A percentile compares a stretch with the other conserved stretches of the same genome.
These are phyloP conservation scores for Phodopus roborovskii DNA, from an alignment of 2,113 vertebrate genomes.

Conservation along the genomic window DNA sequence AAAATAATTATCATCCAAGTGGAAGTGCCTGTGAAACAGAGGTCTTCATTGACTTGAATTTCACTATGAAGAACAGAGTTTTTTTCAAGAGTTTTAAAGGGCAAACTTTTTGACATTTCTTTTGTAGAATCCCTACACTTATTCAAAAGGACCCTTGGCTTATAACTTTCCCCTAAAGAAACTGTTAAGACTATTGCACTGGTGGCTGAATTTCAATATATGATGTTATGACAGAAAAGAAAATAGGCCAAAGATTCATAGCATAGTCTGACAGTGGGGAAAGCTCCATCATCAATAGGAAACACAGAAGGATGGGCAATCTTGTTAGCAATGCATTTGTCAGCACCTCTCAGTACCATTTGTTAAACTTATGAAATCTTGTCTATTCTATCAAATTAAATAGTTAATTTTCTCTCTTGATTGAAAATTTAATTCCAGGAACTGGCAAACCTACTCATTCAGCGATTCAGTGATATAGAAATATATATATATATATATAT, in stretches of 20 bases:
- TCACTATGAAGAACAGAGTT: background rate
- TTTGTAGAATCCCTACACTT: background rate
- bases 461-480: background rate
- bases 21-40: background rate
- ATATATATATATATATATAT: background rate
- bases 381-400: background rate
- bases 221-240: background rate
- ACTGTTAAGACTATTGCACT: background rate
- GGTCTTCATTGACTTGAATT: background rate
- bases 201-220: background rate
- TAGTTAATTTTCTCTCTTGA: constrained; percentile 1
- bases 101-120: background rate
- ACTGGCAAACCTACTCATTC: background rate
- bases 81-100: background rate
- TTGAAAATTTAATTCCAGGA: background rate
- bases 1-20: background rate
- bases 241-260: background rate
- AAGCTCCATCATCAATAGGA: background rate
- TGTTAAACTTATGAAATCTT: background rate
- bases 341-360: background rate
- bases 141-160: too few species aligned
- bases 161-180: too few species aligned
- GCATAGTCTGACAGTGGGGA: background rate
- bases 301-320: fast-evolving
- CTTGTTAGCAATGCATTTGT: background rate